These are phyloP conservation scores for Microplitis demolitor DNA, from an alignment of 1,140 invertebrate species.

Conservation along the genomic window DNA sequence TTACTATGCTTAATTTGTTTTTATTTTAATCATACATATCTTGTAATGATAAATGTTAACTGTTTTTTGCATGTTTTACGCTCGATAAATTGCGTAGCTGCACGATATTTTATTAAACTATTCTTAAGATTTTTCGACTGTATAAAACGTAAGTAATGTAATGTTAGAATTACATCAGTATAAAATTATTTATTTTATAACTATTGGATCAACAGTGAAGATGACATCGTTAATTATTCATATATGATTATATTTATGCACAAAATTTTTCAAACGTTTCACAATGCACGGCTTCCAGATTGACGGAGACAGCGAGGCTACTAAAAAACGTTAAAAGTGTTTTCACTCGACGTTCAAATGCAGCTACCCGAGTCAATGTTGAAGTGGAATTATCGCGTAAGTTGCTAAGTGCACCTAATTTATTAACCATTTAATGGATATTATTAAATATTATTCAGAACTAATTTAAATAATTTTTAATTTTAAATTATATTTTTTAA, in stretches of 20 bases:
- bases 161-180: background rate
- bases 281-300: conserved; percentile 69
- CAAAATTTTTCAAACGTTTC: conserved; percentile 21
- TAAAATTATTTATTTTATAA: background rate
- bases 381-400: conserved; percentile 92
- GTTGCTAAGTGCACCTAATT: conserved; percentile 60
- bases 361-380: conserved; percentile 73
- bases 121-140: too few species aligned
- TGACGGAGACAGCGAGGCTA: conserved; percentile 93
- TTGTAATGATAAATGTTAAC: too few species aligned
- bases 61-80: too few species aligned
- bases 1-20: too few species aligned
- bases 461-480: too few species aligned
- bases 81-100: too few species aligned
- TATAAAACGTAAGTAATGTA: background rate
- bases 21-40: too few species aligned
- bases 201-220: conserved; percentile 3
- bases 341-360: conserved; percentile 80
- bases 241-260: background rate
- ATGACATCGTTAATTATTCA: background rate
- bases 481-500: too few species aligned
- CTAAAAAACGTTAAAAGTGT: conserved; percentile 91
- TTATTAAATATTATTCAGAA: background rate
- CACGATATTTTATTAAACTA: too few species aligned
- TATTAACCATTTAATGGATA: background rate